These are phyloP conservation scores for Ctenochaetus hawaiiensis DNA, from an alignment of 2,797 vertebrate species.

Conservation along the genomic window DNA sequence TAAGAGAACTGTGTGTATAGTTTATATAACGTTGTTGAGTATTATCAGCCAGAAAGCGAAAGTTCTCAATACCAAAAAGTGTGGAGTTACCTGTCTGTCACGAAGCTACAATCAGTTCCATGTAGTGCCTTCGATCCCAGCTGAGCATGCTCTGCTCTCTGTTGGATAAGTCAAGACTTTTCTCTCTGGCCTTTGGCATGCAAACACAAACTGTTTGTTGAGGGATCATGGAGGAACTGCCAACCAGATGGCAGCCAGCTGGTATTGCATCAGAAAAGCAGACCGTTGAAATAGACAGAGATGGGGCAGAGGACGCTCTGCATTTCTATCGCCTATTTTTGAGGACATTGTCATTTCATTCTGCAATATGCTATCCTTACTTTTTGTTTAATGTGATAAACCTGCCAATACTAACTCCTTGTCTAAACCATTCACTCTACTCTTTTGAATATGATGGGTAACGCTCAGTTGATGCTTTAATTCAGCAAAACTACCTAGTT, in stretches of 20 bases:
- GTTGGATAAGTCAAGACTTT: constrained; percentile 24
- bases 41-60: constrained; percentile 55
- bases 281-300: constrained; percentile 38
- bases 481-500: constrained; percentile 62
- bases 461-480: constrained; percentile 66
- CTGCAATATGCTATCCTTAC: constrained; percentile 32
- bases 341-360: constrained; percentile 51
- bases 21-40: constrained; percentile 59
- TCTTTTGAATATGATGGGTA: constrained; percentile 64
- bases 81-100: constrained; percentile 14
- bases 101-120: constrained; percentile 3
- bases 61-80: constrained; percentile 60
- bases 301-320: constrained; percentile 24
- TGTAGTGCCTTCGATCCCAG: constrained; percentile 18
- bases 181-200: constrained; percentile 5
- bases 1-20: constrained; percentile 66
- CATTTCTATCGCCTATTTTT: constrained; percentile 25
- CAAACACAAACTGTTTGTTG: constrained; percentile 45
- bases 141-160: constrained; percentile 25
- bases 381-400: constrained; percentile 60
- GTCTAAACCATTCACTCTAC: constrained; percentile 64
- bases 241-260: constrained; percentile 28
- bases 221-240: constrained; percentile 53
- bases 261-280: constrained; percentile 39
- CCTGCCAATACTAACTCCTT: constrained; percentile 71